Evolutionary conservation across 2,113 vertebrate species (phyloP).

Genomic region (Motacilla alba): DNA sequence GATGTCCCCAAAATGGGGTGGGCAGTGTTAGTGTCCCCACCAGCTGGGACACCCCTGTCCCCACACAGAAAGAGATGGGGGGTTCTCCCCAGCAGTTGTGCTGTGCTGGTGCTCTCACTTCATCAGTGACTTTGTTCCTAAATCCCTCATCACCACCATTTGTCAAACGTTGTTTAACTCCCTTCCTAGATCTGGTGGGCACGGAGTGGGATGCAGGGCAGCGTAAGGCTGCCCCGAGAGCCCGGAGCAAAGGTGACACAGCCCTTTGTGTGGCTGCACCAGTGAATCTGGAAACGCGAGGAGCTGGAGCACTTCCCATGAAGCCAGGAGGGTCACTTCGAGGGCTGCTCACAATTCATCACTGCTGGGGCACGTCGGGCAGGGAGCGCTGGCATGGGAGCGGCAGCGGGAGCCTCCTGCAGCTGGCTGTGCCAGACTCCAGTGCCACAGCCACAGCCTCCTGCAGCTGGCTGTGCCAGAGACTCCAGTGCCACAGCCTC

Average conservation of each 20-base stretch:
- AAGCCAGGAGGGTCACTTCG: not conserved
- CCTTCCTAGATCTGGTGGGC: fast-evolving
- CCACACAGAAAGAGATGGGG: not conserved
- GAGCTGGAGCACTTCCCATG: not conserved
- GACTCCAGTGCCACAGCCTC: too few relatives aligned
- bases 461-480: too few relatives aligned
- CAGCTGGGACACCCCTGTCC: not conserved
- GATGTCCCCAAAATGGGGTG: fast-evolving
- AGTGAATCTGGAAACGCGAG: not conserved
- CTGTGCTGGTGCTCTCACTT: not conserved
- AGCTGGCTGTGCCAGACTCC: not conserved
- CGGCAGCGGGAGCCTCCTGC: not conserved
- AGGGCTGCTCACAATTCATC: slow-evolving; percentile 24
- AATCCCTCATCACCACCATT: not conserved
- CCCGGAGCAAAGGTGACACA: not conserved
- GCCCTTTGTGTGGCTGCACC: not conserved
- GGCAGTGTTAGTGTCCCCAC: fast-evolving
- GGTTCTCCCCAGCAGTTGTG: not conserved
- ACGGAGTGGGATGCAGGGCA: fast-evolving
- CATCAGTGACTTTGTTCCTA: not conserved
- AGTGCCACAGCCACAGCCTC: too few relatives aligned
- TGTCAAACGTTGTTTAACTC: not conserved
- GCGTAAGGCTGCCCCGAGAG: not conserved
- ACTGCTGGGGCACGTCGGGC: not conserved
- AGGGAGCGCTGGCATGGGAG: not conserved